phyloP scores from a whole-genome alignment of 2,113 vertebrate species.

The Stegastes partitus region DNA sequence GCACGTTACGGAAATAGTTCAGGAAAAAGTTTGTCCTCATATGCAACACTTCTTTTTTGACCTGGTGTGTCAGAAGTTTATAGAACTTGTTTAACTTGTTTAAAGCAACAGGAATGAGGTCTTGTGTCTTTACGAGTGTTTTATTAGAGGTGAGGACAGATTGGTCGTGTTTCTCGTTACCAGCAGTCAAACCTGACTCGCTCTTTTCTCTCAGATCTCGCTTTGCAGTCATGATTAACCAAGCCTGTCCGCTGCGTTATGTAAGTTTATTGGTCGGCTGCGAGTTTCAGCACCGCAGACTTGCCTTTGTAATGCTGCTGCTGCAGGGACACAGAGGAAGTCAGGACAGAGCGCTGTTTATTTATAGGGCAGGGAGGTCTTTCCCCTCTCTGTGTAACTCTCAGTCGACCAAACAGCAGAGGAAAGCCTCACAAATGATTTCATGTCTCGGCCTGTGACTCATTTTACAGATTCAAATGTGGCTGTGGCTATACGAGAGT shows the following conservation, averaged over 20 bases:
- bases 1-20: too few species aligned
- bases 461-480: constrained; percentile 54
- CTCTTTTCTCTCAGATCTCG: constrained; percentile 30
- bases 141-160: constrained; percentile 33
- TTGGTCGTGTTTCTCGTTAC: constrained; percentile 1
- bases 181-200: background rate
- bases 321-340: constrained; percentile 63
- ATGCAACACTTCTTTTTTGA: background rate
- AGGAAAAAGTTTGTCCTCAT: too few species aligned
- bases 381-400: constrained; percentile 55
- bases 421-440: constrained; percentile 71
- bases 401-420: constrained; percentile 50
- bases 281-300: constrained; percentile 24
- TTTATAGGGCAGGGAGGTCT: constrained; percentile 71
- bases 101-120: background rate
- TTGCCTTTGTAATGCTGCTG: constrained; percentile 32
- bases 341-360: constrained; percentile 65
- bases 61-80: constrained; percentile 29
- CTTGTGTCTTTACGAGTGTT: constrained; percentile 21
- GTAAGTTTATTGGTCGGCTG: constrained; percentile 34
- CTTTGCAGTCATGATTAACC: constrained; percentile 32
- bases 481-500: constrained; percentile 9
- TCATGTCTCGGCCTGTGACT: constrained; percentile 67
- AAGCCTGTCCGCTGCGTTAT: constrained; percentile 31
- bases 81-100: constrained; percentile 11